Percentiles rank a stretch among this genome's conserved stretches.
Evolutionary conservation across 2,888 invertebrate species (phyloP).

Genomic region (Matsumyia berberina): DNA sequence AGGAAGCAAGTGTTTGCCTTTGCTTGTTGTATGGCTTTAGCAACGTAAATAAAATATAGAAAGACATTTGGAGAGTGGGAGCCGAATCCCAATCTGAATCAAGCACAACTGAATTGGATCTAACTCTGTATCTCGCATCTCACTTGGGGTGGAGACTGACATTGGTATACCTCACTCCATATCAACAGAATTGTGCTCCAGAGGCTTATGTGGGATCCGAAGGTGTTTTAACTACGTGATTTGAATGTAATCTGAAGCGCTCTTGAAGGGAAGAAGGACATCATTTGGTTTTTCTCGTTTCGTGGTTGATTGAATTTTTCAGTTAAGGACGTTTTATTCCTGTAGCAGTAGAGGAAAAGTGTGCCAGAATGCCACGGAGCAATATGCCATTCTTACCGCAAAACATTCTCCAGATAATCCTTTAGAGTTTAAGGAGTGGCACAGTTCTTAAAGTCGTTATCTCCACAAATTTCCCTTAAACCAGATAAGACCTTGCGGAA

Average conservation of each 20-base stretch:
- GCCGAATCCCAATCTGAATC: constrained; percentile 37
- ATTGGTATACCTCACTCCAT: constrained; percentile 1
- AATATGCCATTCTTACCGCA: background rate
- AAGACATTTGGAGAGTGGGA: background rate
- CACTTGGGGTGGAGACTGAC: constrained; percentile 5
- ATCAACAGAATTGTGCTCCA: constrained; percentile 25
- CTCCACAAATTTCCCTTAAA: no score
- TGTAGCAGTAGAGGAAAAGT: background rate
- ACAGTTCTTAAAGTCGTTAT: no score
- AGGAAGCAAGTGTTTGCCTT: constrained; percentile 11
- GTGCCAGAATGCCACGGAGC: background rate
- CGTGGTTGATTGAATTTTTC: constrained; percentile 59
- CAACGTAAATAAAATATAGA: constrained; percentile 33
- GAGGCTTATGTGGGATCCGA: constrained; percentile 31
- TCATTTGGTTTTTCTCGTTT: constrained; percentile 44
- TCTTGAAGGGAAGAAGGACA: constrained; percentile 11
- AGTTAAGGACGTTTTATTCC: constrained; percentile 37
- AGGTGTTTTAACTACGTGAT: constrained; percentile 51
- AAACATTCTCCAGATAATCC: background rate
- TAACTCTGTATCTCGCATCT: constrained; percentile 6
- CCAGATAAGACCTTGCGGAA: no score
- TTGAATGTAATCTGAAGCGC: constrained; percentile 35
- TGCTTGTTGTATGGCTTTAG: constrained; percentile 13
- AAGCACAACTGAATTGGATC: constrained; percentile 43
- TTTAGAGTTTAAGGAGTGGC: background rate